Evolutionary conservation across 2,113 vertebrate genomes (phyloP).

Genomic region (Cyanoramphus novaezelandiae): DNA sequence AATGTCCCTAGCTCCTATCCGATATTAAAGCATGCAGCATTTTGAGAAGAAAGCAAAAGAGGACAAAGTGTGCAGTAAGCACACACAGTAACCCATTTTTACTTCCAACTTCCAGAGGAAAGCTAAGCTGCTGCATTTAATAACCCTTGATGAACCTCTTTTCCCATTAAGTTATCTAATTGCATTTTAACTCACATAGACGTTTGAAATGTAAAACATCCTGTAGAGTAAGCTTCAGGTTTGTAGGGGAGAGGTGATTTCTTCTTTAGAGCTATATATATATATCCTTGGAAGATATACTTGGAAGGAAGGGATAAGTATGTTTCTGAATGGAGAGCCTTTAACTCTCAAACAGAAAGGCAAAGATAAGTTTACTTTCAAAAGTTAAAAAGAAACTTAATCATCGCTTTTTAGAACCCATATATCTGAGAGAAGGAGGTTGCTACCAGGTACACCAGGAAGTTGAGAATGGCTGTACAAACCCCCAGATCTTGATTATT

Average conservation of each 20-base stretch:
- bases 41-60: neutral
- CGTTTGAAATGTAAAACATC: constrained; percentile 27
- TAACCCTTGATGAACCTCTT: neutral
- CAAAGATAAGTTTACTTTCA: neutral
- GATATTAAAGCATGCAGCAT: neutral
- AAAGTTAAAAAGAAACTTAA: neutral
- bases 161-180: neutral
- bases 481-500: fast-evolving
- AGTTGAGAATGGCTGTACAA: neutral
- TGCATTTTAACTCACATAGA: neutral
- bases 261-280: neutral
- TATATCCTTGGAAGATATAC: neutral
- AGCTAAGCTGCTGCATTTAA: neutral
- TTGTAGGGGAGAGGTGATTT: constrained; percentile 18
- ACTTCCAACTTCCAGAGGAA: neutral
- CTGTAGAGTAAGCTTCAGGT: neutral
- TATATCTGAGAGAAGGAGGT: neutral
- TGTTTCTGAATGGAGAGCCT: neutral
- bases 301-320: neutral
- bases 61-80: neutral
- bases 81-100: neutral
- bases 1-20: fast-evolving
- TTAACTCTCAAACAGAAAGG: neutral
- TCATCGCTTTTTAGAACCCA: neutral
- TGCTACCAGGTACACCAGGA: neutral